These are phyloP conservation scores for Akabosia matsudoensis DNA, from an alignment of 1,140 invertebrate genomes.

Conservation along the genomic window DNA sequence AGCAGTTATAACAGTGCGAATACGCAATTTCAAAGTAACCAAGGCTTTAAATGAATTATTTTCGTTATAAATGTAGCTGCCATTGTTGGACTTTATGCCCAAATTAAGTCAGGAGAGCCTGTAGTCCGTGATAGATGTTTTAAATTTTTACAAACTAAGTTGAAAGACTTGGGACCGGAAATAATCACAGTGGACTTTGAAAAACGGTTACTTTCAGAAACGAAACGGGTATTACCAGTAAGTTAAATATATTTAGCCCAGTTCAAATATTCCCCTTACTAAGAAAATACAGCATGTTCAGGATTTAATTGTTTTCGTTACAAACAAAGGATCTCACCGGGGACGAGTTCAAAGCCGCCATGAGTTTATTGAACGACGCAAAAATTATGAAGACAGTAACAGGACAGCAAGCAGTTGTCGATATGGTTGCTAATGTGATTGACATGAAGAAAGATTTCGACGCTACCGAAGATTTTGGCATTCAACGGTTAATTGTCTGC, in stretches of 20 bases:
- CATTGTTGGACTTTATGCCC: slow-evolving; percentile 78
- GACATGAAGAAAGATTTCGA: slow-evolving; percentile 73
- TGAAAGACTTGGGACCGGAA: slow-evolving; percentile 73
- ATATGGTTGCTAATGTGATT: slow-evolving; percentile 77
- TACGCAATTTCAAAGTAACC: too few species aligned
- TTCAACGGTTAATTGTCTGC: slow-evolving; percentile 78
- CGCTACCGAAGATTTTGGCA: slow-evolving; percentile 69
- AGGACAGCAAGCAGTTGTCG: slow-evolving; percentile 81
- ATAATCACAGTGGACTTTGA: slow-evolving; percentile 80
- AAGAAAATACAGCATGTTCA: slow-evolving; percentile 12
- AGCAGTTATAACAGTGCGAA: too few species aligned
- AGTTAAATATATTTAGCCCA: slow-evolving; percentile 23
- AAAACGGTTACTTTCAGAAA: slow-evolving; percentile 76
- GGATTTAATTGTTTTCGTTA: slow-evolving; percentile 29
- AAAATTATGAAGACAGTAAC: slow-evolving; percentile 72
- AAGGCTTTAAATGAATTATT: too few species aligned
- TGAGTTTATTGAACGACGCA: slow-evolving; percentile 77
- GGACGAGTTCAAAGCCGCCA: slow-evolving; percentile 85
- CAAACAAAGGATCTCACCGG: slow-evolving; percentile 88
- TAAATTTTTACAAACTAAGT: slow-evolving; percentile 78
- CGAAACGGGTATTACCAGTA: slow-evolving; percentile 81
- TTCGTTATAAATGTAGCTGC: slow-evolving; percentile 59
- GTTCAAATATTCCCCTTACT: not conserved
- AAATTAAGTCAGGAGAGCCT: slow-evolving; percentile 75
- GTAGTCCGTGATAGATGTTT: slow-evolving; percentile 78